phyloP scores from a whole-genome alignment of 2,113 vertebrate genomes.

The Aphelocoma coerulescens region DNA sequence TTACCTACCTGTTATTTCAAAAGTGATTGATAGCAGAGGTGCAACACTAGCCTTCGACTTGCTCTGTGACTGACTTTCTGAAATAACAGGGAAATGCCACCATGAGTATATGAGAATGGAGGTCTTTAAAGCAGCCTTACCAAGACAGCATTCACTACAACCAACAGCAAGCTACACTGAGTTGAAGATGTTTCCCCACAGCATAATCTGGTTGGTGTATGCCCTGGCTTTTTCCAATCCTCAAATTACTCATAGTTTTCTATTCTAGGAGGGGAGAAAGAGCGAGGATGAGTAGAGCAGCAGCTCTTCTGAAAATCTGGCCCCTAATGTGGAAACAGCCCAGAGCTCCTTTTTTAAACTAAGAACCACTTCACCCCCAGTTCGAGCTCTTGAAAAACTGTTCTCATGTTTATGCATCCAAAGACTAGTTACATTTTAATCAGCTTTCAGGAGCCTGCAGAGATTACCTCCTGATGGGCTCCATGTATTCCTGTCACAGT shows the following conservation, averaged over 20 bases:
- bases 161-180: background rate
- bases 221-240: background rate
- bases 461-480: slow-evolving; percentile 69
- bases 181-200: background rate
- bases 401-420: slow-evolving; percentile 50
- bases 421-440: slow-evolving; percentile 62
- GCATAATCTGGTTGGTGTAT: background rate
- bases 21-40: slow-evolving; percentile 86
- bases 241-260: background rate
- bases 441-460: slow-evolving; percentile 54
- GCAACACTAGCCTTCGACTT: slow-evolving; percentile 81
- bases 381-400: slow-evolving; percentile 33
- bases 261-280: background rate
- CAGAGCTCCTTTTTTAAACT: background rate
- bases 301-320: background rate
- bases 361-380: slow-evolving; percentile 33
- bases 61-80: slow-evolving; percentile 84
- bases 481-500: slow-evolving; percentile 66
- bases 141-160: background rate
- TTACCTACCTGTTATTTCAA: slow-evolving; percentile 88
- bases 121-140: background rate
- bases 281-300: background rate
- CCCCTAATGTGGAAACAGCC: background rate
- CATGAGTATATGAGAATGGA: slow-evolving; percentile 68
- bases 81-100: slow-evolving; percentile 81